These are phyloP conservation scores for Bos taurus DNA, from an alignment of 2,113 vertebrate species.

Conservation along the genomic window ARS-UCD2.0 NC_037339.1:27810001-27810500, in stretches of 20 bases:
- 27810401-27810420: not conserved
- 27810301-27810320: not conserved
- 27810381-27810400: not conserved
- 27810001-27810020: not conserved
- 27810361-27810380: not conserved
- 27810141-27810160: not conserved
- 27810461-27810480: not conserved
- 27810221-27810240: not conserved
- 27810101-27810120: not conserved
- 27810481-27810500: not conserved
- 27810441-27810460: not conserved
- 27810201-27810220: not conserved
- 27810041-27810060: not conserved
- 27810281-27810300: not conserved
- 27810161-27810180: not conserved
- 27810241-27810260: not conserved
- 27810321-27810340: not conserved
- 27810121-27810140: not conserved
- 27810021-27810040: not conserved
- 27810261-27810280: not conserved
- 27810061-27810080: not conserved
- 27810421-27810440: not conserved
- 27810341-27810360: not conserved
- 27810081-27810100: not conserved
- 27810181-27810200: not conserved